phyloP scores from a whole-genome alignment of 1,140 invertebrate genomes.

The Arctopsyche grandis region DNA sequence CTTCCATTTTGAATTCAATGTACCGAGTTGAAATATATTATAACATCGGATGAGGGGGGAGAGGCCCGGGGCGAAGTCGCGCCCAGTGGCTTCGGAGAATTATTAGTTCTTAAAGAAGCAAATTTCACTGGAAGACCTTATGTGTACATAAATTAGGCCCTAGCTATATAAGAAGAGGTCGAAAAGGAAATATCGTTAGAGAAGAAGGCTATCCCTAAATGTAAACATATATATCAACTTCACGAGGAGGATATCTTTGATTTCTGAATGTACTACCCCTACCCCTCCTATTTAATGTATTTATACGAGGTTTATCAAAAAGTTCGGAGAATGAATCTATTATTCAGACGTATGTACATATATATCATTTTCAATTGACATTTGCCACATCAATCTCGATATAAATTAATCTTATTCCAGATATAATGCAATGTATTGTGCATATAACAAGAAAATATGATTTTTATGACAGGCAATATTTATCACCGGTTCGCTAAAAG shows the following conservation, averaged over 20 bases:
- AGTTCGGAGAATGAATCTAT: too few species aligned
- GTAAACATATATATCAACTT: conserved; percentile 25
- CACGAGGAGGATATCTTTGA: conserved; percentile 1
- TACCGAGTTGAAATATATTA: conserved; percentile 46
- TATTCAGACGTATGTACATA: too few species aligned
- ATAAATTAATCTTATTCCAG: too few species aligned
- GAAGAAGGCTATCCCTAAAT: conserved; percentile 6
- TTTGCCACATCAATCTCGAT: too few species aligned
- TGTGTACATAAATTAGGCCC: conserved; percentile 39
- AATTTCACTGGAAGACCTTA: conserved; percentile 36
- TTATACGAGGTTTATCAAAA: too few species aligned
- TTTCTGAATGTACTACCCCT: background rate
- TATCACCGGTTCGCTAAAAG: too few species aligned
- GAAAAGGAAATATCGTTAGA: background rate
- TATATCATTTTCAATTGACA: too few species aligned
- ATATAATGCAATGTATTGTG: too few species aligned
- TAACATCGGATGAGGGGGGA: conserved; percentile 32
- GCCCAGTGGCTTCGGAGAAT: conserved; percentile 27
- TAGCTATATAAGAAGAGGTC: background rate
- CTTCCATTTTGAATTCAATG: conserved; percentile 46
- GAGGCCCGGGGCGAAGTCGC: background rate
- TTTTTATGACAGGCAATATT: too few species aligned
- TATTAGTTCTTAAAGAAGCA: conserved; percentile 43
- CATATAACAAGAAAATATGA: too few species aligned
- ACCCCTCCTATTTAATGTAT: background rate